Base-by-base conservation (phyloP, 2,888 invertebrate species). In the Thalpophila matura region DNA sequence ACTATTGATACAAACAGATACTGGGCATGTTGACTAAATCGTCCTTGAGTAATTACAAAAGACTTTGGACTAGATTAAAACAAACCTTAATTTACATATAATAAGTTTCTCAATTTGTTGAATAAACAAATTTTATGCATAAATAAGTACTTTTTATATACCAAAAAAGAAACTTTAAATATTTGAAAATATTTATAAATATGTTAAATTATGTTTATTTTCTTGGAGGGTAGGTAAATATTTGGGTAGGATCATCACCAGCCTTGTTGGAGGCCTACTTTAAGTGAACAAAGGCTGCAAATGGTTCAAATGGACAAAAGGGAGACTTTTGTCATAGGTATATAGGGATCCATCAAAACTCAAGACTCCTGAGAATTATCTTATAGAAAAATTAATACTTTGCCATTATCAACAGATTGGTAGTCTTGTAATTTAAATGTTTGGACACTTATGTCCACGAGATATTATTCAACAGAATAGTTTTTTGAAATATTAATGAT, bases 51-150 rank as follows among this genome's bases (percentile, higher is more conserved):
- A 29, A 76, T 40, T 64, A 49, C 45, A 72, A 60, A 60, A 37
- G 35, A 38, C 6, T 1, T 55, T 72, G 77, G 18, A 55, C 60
- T 55, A 65, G 31, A 51, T 61, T 55, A 27, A 33, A 65, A 72
- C 27, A 40, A 59, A 57, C 27, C 60, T 73, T 51, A 10, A 77
- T 74, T 74, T 58, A 40, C 77, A 73, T 66, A 74, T 55, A 74
- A 73, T 74, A 31, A 45, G 33, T 74, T 77, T 61, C 77, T 47
- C 46, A 77, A 77, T 51, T 64, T 38, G 42, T 46, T 60, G 6
- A 24, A 20, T 53, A 47, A 45, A 55, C 31, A 62, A 42, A 22
- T 29, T 46, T 14, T 38, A 47, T 20, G 29, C n/a, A 40, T 43
- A 38, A n/a, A n/a, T n/a, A n/a, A n/a, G n/a, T n/a, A n/a, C n/a